Evolutionary conservation across 2,797 vertebrate species (phyloP).

Genomic region (Hydrocynus forskahlii): DNA sequence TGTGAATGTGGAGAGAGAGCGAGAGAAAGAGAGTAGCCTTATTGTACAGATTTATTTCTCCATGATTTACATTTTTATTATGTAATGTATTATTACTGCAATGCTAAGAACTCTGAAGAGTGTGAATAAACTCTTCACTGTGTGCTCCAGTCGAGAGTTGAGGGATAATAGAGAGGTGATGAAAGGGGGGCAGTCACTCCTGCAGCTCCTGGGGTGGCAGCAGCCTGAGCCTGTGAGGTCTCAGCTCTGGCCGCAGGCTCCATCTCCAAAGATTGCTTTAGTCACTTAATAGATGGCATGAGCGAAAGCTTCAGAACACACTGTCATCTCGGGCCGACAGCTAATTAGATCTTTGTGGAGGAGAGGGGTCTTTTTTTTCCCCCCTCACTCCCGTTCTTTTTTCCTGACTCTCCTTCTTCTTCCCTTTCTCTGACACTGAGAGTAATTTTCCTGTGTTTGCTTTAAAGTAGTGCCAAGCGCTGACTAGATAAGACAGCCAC

Average conservation of each 20-base stretch:
- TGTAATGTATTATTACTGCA: too few relatives aligned
- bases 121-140: conserved; percentile 9
- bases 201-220: neutral
- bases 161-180: neutral
- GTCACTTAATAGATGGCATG: conserved; percentile 65
- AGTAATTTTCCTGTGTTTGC: conserved; percentile 69
- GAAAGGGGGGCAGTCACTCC: neutral
- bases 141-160: neutral
- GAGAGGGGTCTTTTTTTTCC: conserved; percentile 34
- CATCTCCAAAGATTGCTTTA: conserved; percentile 61
- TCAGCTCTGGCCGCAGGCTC: conserved; percentile 23
- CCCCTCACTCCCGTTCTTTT: conserved; percentile 11
- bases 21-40: neutral
- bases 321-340: conserved; percentile 67
- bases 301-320: conserved; percentile 67
- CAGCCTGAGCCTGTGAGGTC: conserved; percentile 2
- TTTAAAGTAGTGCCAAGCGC: conserved; percentile 74
- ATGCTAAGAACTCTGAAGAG: neutral
- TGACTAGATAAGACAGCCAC: conserved; percentile 77
- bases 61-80: too few relatives aligned
- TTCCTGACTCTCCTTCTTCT: conserved; percentile 30
- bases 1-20: neutral
- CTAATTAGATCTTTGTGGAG: conserved; percentile 56
- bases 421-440: conserved; percentile 55
- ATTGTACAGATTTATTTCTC: too few relatives aligned